Percentiles rank a stretch among this genome's conserved stretches.
Evolutionary conservation across 2,113 vertebrate genomes (phyloP).

Genomic region (Riparia riparia): DNA sequence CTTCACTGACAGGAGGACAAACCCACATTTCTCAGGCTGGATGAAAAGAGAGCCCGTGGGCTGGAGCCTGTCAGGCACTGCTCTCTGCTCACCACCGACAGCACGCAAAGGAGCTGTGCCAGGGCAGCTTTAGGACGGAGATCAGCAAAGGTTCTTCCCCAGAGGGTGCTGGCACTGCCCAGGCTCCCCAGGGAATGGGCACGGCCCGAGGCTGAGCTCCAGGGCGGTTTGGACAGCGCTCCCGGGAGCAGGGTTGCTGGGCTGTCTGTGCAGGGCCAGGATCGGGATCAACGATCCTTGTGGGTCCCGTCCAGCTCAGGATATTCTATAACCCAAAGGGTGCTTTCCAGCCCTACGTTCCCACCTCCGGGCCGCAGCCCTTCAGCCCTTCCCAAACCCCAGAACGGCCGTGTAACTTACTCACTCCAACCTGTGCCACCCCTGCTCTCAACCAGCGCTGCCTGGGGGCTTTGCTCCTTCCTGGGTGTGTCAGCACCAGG

Average conservation of each 20-base stretch:
- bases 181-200: not conserved
- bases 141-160: not conserved
- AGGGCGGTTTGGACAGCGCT: accelerated
- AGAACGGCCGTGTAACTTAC: no score
- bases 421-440: not conserved
- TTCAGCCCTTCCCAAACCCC: not conserved
- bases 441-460: not conserved
- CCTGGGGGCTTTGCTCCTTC: accelerated
- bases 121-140: accelerated
- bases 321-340: not conserved
- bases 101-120: not conserved
- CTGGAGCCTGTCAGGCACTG: not conserved
- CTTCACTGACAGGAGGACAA: not conserved
- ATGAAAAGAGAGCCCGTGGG: not conserved
- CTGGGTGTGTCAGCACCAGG: not conserved
- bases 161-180: not conserved
- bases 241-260: not conserved
- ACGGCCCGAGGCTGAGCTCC: not conserved
- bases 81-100: not conserved
- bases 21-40: not conserved
- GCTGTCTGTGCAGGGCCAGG: not conserved
- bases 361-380: not conserved
- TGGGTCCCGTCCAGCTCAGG: not conserved
- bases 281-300: not conserved
- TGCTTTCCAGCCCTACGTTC: not conserved